Evolutionary conservation across 1,140 invertebrate species (phyloP), one percentile per base, ranked within the genome.

Genomic region (Hydropsyche tenuis): DNA sequence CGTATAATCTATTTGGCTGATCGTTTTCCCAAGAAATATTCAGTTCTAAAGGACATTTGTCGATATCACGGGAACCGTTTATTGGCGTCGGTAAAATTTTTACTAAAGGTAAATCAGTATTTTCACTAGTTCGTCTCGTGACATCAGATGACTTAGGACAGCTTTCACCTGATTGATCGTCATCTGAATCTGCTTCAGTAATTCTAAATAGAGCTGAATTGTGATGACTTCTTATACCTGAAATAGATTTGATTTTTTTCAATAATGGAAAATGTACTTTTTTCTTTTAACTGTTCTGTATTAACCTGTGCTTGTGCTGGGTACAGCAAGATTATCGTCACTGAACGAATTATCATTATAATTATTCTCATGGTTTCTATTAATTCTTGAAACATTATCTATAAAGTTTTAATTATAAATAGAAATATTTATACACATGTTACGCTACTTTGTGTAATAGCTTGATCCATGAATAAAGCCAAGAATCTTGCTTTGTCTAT

Each of bases 111-210:
- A 64, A 78, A 85, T 86, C n/a, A 43, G 75, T 7, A 80, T 82
- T 76, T 80, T 80, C 79, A 69, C 76, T 45, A 78, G 80, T 72
- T 76, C 79, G 72, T 71, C 73, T 69, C 77, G 81, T 56, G 80
- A 80, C 75, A 79, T 81, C 72, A 0, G 82, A 82, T 1, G 83
- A 83, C 74, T 82, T 81, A 1, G 81, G 81, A 37, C 80, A 81
- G 73, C 83, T 83, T 75, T 81, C 76, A 0, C 78, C 79, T 0
- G 85, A 84, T 65, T 85, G 82, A 73, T 88, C 87, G 71, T 88
- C 86, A 56, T 88, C 87, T 0, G 87, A 88, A 78, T 88, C 87
- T 14, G 86, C 85, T 74, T 88, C 86, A 2, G 86, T 83, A 75
- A 88, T 84, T 60, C 86, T 80, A 75, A 86, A 88, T 37, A 88